A percentile compares a stretch with the other conserved stretches of the same genome.
Conservation (phyloP, 2,113 vertebrate genomes). For the Pygoscelis antarcticus region DNA sequence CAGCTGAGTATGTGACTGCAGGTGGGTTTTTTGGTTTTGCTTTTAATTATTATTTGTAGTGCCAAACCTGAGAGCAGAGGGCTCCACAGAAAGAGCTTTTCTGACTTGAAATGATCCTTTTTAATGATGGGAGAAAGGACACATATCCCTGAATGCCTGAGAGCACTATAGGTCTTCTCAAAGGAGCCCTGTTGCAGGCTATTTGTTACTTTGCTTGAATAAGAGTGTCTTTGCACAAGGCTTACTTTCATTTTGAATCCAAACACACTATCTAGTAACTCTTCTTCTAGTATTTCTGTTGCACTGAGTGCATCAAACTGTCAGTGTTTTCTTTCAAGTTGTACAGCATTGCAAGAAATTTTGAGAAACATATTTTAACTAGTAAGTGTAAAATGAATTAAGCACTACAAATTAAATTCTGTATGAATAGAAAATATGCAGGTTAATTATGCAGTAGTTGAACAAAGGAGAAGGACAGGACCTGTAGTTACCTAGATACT, state of each 20-base stretch:
- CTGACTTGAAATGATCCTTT: not conserved
- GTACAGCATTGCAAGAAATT: not conserved
- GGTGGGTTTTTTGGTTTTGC: not conserved
- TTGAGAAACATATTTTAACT: not conserved
- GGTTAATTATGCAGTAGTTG: not conserved
- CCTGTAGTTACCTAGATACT: not conserved
- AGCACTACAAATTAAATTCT: not conserved
- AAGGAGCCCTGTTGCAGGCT: not conserved
- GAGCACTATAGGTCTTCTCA: not conserved
- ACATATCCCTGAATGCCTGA: rapidly evolving
- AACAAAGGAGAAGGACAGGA: not conserved
- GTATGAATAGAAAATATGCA: not conserved
- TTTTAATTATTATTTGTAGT: not conserved
- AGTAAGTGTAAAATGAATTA: not conserved
- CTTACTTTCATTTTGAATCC: not conserved
- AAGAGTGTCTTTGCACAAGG: not conserved
- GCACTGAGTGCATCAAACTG: not conserved
- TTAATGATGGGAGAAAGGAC: not conserved
- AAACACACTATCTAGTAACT: not conserved
- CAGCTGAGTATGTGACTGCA: not conserved
- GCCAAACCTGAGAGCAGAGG: not conserved
- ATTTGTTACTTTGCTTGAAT: not conserved
- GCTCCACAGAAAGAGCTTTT: not conserved
- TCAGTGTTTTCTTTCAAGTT: not conserved
- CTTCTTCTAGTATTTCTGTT: not conserved